Conservation (phyloP, 2,113 vertebrate genomes). For the Phyllostomus discolor region DNA sequence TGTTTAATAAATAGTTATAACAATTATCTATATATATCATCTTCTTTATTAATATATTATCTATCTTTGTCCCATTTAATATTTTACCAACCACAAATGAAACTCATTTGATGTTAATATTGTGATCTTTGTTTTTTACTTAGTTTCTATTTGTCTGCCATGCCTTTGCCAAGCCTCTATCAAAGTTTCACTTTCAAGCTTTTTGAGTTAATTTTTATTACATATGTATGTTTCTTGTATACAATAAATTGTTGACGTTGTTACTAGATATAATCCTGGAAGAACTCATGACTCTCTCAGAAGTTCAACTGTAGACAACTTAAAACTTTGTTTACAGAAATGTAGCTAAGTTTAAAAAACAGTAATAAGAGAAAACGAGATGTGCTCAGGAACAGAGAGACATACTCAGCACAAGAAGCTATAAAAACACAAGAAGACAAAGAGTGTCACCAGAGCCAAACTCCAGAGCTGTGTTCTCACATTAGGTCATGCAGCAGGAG, state of each 20-base stretch:
- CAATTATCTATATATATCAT: background rate
- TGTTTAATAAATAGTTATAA: background rate
- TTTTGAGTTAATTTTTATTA: constrained; percentile 15
- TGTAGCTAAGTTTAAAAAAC: background rate
- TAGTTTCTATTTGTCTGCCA: background rate
- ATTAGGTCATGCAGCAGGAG: background rate
- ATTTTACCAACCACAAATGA: background rate
- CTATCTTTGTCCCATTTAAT: background rate
- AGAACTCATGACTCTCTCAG: background rate
- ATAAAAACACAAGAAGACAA: background rate
- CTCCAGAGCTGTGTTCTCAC: background rate
- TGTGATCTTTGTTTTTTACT: background rate
- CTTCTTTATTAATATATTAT: background rate
- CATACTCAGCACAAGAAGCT: background rate
- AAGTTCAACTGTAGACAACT: background rate
- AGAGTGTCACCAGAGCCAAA: background rate
- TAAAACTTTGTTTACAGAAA: background rate
- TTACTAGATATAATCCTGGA: background rate
- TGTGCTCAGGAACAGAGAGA: background rate
- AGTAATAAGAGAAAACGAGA: background rate
- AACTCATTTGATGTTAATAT: background rate
- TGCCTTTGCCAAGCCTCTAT: background rate
- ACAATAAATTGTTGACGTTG: background rate
- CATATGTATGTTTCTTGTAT: background rate
- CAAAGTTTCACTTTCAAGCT: background rate